Percentiles rank a stretch among this genome's conserved stretches.
phyloP scores from a whole-genome alignment of 2,113 vertebrate species.

The Sturnira hondurensis region DNA sequence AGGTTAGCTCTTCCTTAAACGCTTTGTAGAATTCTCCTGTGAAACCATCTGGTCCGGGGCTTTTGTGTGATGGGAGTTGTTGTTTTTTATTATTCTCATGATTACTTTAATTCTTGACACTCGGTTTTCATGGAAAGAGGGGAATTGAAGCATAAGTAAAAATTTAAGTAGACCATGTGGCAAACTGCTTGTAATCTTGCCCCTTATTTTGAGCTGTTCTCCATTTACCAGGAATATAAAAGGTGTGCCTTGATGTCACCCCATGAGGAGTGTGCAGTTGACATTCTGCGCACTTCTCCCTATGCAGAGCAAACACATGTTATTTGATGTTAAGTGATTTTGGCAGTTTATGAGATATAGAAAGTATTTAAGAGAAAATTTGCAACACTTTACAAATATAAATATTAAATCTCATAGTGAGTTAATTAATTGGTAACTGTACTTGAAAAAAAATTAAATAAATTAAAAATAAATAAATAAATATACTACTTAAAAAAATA shows the following conservation, averaged over 20 bases:
- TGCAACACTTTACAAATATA: background rate
- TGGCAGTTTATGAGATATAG: background rate
- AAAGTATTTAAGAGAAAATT: background rate
- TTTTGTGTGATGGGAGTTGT: too few relatives aligned
- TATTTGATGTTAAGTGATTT: background rate
- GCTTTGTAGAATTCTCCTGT: too few relatives aligned
- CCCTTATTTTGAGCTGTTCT: background rate
- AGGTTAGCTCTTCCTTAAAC: too few relatives aligned
- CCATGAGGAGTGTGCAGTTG: background rate
- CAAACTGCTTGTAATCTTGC: background rate
- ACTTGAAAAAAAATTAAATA: too few relatives aligned
- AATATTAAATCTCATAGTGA: background rate
- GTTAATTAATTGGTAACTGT: too few relatives aligned
- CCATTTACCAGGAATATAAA: background rate
- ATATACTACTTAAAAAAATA: too few relatives aligned
- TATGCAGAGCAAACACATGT: background rate
- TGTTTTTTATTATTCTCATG: background rate
- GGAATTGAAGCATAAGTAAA: background rate
- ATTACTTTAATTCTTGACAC: constrained; percentile 23
- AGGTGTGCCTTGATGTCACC: too few relatives aligned
- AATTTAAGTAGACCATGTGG: background rate
- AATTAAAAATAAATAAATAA: too few relatives aligned
- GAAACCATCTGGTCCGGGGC: too few relatives aligned
- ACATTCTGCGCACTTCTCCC: background rate
- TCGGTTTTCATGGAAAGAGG: background rate